Percentiles rank a stretch among this genome's conserved stretches.
Evolutionary conservation across 2,113 vertebrate species (phyloP).

Genomic region (Scomber japonicus): DNA sequence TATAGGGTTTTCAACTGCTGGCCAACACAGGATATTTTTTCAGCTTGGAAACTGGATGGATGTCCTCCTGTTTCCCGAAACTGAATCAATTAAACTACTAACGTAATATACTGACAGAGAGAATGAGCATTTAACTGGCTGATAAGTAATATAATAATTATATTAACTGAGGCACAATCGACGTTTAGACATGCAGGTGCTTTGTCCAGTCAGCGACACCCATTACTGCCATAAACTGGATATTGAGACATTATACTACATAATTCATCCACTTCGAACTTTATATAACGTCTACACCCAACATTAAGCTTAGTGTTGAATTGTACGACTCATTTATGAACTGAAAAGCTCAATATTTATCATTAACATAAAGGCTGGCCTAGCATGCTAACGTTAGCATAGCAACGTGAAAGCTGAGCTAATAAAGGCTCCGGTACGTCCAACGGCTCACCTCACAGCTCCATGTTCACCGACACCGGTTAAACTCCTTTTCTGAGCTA

Average conservation of each 20-base stretch:
- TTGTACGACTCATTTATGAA: background rate
- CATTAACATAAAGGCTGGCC: slow-evolving; percentile 17
- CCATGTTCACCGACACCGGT: slow-evolving; percentile 15
- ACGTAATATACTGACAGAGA: no score
- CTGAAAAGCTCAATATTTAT: background rate
- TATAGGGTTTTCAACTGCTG: background rate
- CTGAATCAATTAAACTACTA: background rate
- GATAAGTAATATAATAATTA: background rate
- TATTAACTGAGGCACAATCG: background rate
- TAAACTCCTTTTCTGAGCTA: background rate
- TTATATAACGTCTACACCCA: background rate
- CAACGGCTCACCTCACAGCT: slow-evolving; percentile 53
- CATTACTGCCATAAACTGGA: background rate
- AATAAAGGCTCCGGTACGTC: background rate
- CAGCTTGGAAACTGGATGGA: background rate
- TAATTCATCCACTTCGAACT: background rate
- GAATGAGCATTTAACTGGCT: no score
- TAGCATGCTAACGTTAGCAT: slow-evolving; percentile 64
- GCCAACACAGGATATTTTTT: background rate
- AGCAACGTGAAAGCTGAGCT: slow-evolving; percentile 49
- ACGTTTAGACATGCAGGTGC: slow-evolving; percentile 21
- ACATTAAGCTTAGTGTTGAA: fast-evolving
- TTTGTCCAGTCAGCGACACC: slow-evolving; percentile 23
- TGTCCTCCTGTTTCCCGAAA: no score
- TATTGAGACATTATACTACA: background rate